Base-by-base conservation (phyloP, 2,888 invertebrate species). In the Scrobipalpa atriplicella region DNA sequence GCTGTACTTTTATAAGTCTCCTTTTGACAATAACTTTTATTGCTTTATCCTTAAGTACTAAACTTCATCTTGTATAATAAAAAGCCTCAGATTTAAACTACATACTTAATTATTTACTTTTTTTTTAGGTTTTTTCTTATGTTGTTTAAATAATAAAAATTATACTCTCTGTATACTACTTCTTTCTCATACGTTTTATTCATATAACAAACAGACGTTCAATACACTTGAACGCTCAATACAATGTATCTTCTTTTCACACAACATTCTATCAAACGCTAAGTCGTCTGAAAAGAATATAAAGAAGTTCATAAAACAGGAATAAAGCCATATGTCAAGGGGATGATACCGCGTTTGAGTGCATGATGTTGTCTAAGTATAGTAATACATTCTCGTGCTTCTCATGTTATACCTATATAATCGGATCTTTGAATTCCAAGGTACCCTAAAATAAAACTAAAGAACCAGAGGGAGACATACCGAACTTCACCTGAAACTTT, bases 281-380 rank as follows among this genome's bases (percentile, higher is more conserved):
- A 62, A 11, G 62, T 18, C 41, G 10, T 62, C 29, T 18, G 43
- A 47, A 62, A 61, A 39, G 41, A 62, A 43, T 62, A 38, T 13
- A 19, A 21, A 52, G 10, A 18, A 18, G 52, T 19, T 52, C 8
- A 56, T 56, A 56, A 56, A 43, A 47, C 62, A 47, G 3, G 19
- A 47, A 62, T 62, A 62, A 62, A 62, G 21, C 36, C 47, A 10
- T 38, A 47, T 47, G 62, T 62, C 43, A 21, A 47, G 47, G 21
- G 36, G n/a, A 62, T 51, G 29, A 47, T 29, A 47, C 51, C 43
- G 62, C 21, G 43, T 62, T 29, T 47, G 60, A 38, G 29, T 36
- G 18, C 16, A 16, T 38, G 29, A 29, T 1, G n/a, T 38, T 16
- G 60, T n/a, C n/a, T n/a, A n/a, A n/a, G n/a, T 18, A 13, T 36